These are phyloP conservation scores for Dryomyza anilis DNA, from an alignment of 2,888 invertebrate species.

Conservation along the genomic window DNA sequence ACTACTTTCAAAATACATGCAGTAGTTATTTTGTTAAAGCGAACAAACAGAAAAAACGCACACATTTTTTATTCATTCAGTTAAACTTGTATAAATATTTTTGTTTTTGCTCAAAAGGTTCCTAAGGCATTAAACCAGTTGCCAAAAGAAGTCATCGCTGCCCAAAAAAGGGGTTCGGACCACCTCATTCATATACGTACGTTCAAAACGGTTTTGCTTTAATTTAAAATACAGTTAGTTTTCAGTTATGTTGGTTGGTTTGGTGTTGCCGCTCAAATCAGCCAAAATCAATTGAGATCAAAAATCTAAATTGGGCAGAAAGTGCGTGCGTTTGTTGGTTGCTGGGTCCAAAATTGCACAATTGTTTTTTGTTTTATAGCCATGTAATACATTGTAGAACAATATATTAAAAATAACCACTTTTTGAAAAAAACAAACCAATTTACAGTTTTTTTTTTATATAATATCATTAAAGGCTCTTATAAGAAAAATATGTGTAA, in stretches of 20 bases:
- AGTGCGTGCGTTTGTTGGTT: conserved; percentile 17
- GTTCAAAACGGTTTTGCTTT: neutral
- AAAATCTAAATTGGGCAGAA: conserved; percentile 26
- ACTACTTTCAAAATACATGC: conserved; percentile 22
- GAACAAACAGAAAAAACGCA: no score
- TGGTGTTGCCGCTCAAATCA: neutral
- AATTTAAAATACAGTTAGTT: neutral
- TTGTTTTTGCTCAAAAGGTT: conserved; percentile 19
- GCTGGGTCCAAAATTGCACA: no score
- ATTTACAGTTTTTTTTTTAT: no score
- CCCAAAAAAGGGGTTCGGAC: neutral
- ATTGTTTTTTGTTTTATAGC: conserved; percentile 4
- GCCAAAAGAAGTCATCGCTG: conserved; percentile 23
- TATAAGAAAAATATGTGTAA: no score
- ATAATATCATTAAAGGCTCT: no score
- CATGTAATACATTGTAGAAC: neutral
- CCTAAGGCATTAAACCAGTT: conserved; percentile 27
- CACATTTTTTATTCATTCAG: neutral
- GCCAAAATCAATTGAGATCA: conserved; percentile 24
- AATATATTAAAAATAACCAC: no score
- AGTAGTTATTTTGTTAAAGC: no score
- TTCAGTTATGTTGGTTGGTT: neutral
- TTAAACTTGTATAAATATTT: neutral
- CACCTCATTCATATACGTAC: neutral
- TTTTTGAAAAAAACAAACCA: no score